These are phyloP conservation scores for Hoplostethus atlanticus DNA, from an alignment of 2,797 vertebrate species.

Conservation along the genomic window DNA sequence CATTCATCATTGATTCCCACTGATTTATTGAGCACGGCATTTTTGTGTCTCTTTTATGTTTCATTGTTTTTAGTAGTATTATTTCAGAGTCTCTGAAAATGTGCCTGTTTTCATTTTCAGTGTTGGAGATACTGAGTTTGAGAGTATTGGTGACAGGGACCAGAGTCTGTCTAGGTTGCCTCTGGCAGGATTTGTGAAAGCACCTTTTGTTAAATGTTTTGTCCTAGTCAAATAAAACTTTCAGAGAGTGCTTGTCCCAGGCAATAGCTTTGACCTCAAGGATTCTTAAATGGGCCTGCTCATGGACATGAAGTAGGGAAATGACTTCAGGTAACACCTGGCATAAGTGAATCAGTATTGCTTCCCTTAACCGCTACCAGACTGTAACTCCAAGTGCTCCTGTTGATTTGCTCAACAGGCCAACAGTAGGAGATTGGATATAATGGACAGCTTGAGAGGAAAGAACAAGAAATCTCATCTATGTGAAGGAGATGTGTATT, in stretches of 20 bases:
- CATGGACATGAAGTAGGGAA: constrained; percentile 4
- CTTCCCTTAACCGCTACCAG: neutral
- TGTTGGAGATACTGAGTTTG: neutral
- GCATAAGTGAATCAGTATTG: neutral
- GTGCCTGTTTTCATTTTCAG: neutral
- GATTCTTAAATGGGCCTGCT: neutral
- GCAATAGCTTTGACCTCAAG: constrained; percentile 38
- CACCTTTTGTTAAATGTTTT: constrained; percentile 33
- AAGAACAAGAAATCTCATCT: no score
- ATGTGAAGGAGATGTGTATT: no score
- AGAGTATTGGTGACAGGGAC: constrained; percentile 22
- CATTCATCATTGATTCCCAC: constrained; percentile 15
- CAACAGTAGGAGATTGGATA: no score
- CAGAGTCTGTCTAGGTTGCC: constrained; percentile 1
- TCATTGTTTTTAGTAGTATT: constrained; percentile 16
- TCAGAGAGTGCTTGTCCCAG: constrained; percentile 11
- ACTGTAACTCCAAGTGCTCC: neutral
- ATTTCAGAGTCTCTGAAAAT: constrained; percentile 20
- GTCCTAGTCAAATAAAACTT: constrained; percentile 19
- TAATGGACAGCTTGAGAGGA: no score
- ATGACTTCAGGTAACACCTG: constrained; percentile 28
- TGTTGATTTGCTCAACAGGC: no score
- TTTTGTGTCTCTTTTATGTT: constrained; percentile 6
- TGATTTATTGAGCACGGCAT: constrained; percentile 30
- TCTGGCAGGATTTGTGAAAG: constrained; percentile 45